These are phyloP conservation scores for Anhinga rufa DNA, from an alignment of 2,113 vertebrate genomes.

Conservation along the genomic window DNA sequence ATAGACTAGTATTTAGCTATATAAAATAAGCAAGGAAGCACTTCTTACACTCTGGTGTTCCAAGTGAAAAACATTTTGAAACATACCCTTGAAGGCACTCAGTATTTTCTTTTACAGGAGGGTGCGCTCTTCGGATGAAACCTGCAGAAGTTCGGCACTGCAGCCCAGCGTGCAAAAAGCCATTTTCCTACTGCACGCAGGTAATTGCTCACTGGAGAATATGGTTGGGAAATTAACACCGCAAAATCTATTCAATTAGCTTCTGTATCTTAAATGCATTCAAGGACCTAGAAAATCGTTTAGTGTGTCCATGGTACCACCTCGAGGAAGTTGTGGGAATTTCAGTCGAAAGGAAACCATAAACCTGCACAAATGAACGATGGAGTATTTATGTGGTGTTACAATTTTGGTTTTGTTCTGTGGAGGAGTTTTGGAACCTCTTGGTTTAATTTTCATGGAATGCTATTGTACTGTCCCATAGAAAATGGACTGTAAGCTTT, in stretches of 20 bases:
- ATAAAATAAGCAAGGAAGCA: conserved; percentile 4
- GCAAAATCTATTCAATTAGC: not conserved
- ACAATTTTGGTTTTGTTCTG: not conserved
- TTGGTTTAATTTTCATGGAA: not conserved
- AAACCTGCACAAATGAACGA: not conserved
- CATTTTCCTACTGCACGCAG: conserved; percentile 97
- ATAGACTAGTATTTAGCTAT: conserved; percentile 13
- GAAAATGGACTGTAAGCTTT: not conserved
- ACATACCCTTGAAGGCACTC: not conserved
- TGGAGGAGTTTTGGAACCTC: not conserved
- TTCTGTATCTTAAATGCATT: not conserved
- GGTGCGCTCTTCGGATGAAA: conserved; percentile 81
- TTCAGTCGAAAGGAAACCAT: not conserved
- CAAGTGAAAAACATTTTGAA: not conserved
- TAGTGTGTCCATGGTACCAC: conserved; percentile 41
- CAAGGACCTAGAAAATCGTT: not conserved
- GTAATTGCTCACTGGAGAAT: conserved; percentile 65
- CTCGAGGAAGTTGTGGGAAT: conserved; percentile 56
- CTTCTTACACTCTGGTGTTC: not conserved
- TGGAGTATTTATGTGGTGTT: not conserved
- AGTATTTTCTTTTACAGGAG: conserved; percentile 78
- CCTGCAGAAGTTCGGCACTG: conserved; percentile 84
- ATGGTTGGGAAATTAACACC: not conserved
- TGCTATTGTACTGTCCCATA: not conserved
- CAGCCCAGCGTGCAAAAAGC: conserved; percentile 89